A percentile compares a stretch with the other conserved stretches of the same genome.
Conservation (phyloP, 1,140 invertebrate species). For the Chrysomallon squamiferum region DNA sequence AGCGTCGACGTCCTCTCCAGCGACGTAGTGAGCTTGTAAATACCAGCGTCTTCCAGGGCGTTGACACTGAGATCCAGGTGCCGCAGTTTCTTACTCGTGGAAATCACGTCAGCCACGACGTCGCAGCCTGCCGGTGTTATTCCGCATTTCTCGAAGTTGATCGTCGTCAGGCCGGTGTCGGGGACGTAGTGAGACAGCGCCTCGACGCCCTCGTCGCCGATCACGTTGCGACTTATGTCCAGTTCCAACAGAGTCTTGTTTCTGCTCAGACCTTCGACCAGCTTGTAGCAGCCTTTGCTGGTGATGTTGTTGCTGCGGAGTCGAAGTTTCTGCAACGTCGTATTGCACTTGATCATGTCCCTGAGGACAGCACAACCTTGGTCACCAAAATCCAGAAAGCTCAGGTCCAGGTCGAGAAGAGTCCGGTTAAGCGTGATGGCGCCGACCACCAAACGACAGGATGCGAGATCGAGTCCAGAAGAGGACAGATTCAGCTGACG, state of each 20-base stretch:
- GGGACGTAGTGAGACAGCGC: slow-evolving; percentile 48
- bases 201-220: slow-evolving; percentile 48
- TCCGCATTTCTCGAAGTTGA: slow-evolving; percentile 59
- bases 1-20: slow-evolving; percentile 52
- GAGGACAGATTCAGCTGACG: slow-evolving; percentile 54
- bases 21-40: slow-evolving; percentile 44
- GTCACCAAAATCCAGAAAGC: slow-evolving; percentile 53
- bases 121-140: slow-evolving; percentile 46
- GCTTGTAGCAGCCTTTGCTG: slow-evolving; percentile 45
- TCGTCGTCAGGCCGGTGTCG: slow-evolving; percentile 38
- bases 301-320: slow-evolving; percentile 51
- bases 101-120: slow-evolving; percentile 44
- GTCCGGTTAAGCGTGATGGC: slow-evolving; percentile 40
- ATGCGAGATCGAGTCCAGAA: slow-evolving; percentile 41
- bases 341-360: slow-evolving; percentile 52
- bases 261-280: slow-evolving; percentile 43
- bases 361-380: slow-evolving; percentile 41
- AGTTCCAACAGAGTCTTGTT: slow-evolving; percentile 43
- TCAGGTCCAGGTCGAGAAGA: slow-evolving; percentile 50
- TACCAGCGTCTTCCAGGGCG: slow-evolving; percentile 49
- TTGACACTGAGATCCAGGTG: slow-evolving; percentile 57
- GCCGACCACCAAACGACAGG: slow-evolving; percentile 33
- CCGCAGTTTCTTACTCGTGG: slow-evolving; percentile 47
- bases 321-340: slow-evolving; percentile 44
- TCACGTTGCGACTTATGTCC: slow-evolving; percentile 51